Evolutionary conservation across 1,140 invertebrate species (phyloP).

Genomic region (Aphelinus certus): DNA sequence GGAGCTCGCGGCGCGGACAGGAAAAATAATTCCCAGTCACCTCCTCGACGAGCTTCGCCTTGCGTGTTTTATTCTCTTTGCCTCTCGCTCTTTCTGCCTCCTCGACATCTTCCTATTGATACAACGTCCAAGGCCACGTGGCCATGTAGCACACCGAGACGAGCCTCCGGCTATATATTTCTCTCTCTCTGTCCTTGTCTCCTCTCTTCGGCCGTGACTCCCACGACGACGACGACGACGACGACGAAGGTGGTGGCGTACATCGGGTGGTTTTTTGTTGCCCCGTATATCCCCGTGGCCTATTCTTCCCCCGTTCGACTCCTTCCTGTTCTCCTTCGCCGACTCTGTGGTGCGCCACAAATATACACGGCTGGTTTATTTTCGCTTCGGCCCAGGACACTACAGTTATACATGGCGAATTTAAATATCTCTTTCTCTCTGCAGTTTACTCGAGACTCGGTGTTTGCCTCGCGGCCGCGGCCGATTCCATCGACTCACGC

Average conservation of each 20-base stretch:
- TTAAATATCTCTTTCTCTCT: background rate
- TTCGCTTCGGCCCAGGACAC: too few species aligned
- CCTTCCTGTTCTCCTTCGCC: too few species aligned
- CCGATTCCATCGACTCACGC: too few species aligned
- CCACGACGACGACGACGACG: background rate
- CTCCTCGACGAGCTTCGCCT: background rate
- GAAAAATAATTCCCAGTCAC: background rate
- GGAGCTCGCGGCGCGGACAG: too few species aligned
- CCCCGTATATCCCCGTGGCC: too few species aligned
- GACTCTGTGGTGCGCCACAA: too few species aligned
- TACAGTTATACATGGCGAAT: background rate
- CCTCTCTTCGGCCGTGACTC: background rate
- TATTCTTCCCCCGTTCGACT: too few species aligned
- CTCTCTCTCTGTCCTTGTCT: background rate
- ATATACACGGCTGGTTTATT: too few species aligned
- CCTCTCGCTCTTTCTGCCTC: conserved; percentile 9
- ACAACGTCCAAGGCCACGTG: background rate
- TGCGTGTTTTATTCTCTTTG: conserved; percentile 35
- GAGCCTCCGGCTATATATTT: background rate
- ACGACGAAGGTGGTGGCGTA: too few species aligned
- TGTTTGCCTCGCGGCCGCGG: too few species aligned
- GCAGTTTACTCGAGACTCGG: too few species aligned
- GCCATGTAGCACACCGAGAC: background rate
- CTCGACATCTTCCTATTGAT: conserved; percentile 5
- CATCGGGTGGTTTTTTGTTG: background rate